A percentile compares a stretch with the other conserved stretches of the same genome.
Evolutionary conservation across 2,113 vertebrate species (phyloP).

Genomic region (Sphaerodactylus townsendi): DNA sequence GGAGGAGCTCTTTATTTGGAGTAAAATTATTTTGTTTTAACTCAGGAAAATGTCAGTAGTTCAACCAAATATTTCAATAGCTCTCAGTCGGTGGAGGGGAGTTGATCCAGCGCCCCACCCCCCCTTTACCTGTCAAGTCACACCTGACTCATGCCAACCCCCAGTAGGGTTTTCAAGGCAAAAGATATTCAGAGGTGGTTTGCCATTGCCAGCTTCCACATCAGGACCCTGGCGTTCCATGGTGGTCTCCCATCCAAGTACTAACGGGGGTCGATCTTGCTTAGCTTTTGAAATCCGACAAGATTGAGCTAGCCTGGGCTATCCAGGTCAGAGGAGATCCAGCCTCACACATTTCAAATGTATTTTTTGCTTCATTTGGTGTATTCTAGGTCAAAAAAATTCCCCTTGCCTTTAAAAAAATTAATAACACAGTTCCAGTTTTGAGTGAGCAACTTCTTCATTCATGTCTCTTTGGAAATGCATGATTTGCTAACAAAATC

Average conservation of each 20-base stretch:
- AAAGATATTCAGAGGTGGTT: no score
- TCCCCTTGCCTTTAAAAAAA: neutral
- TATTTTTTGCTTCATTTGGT: neutral
- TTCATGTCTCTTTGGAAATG: neutral
- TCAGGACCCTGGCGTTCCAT: no score
- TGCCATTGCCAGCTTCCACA: no score
- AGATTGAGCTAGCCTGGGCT: no score
- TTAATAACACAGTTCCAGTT: neutral
- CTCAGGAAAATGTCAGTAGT: neutral
- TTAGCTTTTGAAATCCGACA: no score
- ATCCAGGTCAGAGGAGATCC: neutral
- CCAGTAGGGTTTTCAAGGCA: no score
- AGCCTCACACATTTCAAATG: neutral
- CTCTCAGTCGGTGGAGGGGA: neutral
- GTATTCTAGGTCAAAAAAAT: neutral
- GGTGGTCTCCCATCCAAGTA: no score
- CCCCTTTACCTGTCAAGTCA: no score
- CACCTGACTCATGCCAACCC: no score
- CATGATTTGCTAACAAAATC: neutral
- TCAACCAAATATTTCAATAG: neutral
- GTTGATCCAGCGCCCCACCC: no score
- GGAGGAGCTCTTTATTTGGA: neutral
- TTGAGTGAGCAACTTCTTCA: neutral
- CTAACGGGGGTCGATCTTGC: no score
- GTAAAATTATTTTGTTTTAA: neutral